Percentiles rank a stretch among this genome's conserved stretches.
Conservation (phyloP, 30 jellyfish, hydroid and myxozoan genomes). For the Turritopsis rubra region DNA sequence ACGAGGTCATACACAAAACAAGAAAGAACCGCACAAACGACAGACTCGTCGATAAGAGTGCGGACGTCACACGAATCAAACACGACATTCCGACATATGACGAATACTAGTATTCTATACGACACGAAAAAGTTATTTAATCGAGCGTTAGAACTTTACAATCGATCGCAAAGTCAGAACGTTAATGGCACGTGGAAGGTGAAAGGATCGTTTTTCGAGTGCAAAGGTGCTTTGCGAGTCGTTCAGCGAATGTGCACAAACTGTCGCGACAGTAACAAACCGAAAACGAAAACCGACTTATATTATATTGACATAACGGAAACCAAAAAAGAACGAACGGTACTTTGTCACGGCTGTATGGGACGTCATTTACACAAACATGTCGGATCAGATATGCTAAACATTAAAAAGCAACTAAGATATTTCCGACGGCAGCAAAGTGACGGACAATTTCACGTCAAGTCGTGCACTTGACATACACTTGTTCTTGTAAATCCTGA, state of each 20-base stretch:
- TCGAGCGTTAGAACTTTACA: constrained; percentile 16
- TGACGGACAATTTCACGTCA: background rate
- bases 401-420: background rate
- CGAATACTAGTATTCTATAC: background rate
- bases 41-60: background rate
- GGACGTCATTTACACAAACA: constrained; percentile 1
- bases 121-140: background rate
- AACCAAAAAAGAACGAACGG: constrained; percentile 14
- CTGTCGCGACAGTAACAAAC: constrained; percentile 24
- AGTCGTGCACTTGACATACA: background rate
- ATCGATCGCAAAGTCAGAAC: constrained; percentile 13
- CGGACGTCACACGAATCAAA: background rate
- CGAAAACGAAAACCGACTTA: constrained; percentile 23
- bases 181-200: constrained; percentile 9
- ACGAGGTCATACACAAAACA: background rate
- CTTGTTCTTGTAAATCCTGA: background rate
- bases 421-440: background rate
- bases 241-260: constrained; percentile 31
- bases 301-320: constrained; percentile 25
- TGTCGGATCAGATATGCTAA: constrained; percentile 9
- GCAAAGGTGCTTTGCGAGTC: constrained; percentile 33
- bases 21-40: background rate
- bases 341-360: constrained; percentile 37
- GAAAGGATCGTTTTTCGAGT: constrained; percentile 13
- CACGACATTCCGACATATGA: background rate